These are phyloP conservation scores for Hydropsyche betteni DNA, from an alignment of 2,888 invertebrate species.

Conservation along the genomic window DNA sequence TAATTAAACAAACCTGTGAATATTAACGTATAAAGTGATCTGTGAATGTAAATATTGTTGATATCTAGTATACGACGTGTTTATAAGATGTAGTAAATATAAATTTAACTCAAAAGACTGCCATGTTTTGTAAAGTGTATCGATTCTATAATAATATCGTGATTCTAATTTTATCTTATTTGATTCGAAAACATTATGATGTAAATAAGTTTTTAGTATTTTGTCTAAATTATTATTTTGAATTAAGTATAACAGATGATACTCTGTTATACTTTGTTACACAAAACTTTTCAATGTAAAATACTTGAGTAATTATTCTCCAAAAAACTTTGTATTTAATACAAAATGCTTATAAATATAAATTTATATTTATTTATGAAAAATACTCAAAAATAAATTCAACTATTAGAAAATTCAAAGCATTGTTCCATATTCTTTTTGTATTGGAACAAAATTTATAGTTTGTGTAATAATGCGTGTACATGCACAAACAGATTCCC, in stretches of 20 bases:
- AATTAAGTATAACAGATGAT: no score
- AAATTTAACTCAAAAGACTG: slow-evolving; percentile 51
- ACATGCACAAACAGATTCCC: not conserved
- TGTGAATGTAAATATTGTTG: slow-evolving; percentile 52
- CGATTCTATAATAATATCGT: slow-evolving; percentile 40
- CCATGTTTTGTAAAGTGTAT: slow-evolving; percentile 52
- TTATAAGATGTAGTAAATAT: slow-evolving; percentile 42
- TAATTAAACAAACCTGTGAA: slow-evolving; percentile 50
- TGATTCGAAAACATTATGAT: slow-evolving; percentile 13
- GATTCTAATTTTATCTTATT: slow-evolving; percentile 29
- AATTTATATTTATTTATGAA: slow-evolving; percentile 25
- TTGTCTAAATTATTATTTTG: no score
- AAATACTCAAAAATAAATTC: slow-evolving; percentile 22
- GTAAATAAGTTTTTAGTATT: slow-evolving; percentile 12
- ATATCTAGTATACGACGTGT: slow-evolving; percentile 44
- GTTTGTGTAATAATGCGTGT: not conserved
- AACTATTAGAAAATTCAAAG: slow-evolving; percentile 13
- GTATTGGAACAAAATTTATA: not conserved
- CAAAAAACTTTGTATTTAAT: slow-evolving; percentile 22
- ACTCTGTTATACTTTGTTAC: not conserved
- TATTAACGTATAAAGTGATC: slow-evolving; percentile 51
- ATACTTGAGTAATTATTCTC: slow-evolving; percentile 2
- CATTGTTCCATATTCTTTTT: not conserved
- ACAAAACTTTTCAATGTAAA: slow-evolving; percentile 20
- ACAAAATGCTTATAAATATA: slow-evolving; percentile 22